phyloP scores from a whole-genome alignment of 2,888 invertebrate species.

The Myathropa florea region DNA sequence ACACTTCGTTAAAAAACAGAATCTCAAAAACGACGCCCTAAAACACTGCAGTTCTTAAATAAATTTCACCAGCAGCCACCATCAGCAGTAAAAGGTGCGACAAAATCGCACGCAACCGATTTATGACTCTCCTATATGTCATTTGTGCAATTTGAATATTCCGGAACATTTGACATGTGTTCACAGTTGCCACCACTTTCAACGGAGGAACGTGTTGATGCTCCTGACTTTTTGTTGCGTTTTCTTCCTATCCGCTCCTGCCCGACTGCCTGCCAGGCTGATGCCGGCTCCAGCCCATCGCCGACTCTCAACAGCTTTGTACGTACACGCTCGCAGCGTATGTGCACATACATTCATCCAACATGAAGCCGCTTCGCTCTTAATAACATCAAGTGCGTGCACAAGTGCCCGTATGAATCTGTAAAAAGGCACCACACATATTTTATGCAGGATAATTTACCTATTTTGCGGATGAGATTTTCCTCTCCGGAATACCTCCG shows the following conservation, averaged over 20 bases:
- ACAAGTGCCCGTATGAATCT: constrained; percentile 68
- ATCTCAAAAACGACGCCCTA: too few relatives aligned
- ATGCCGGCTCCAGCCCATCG: neutral
- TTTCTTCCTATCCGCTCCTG: constrained; percentile 5
- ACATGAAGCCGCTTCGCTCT: constrained; percentile 63
- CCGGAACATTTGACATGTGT: constrained; percentile 33
- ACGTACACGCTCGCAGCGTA: neutral
- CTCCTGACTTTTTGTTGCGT: constrained; percentile 35
- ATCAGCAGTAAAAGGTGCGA: neutral
- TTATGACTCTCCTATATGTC: neutral
- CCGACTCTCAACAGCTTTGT: constrained; percentile 13
- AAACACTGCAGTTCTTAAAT: neutral
- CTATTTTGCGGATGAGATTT: constrained; percentile 68
- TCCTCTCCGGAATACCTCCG: constrained; percentile 61
- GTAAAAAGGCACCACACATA: constrained; percentile 59
- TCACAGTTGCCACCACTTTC: constrained; percentile 56
- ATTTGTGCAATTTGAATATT: constrained; percentile 22
- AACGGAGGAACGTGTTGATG: constrained; percentile 62
- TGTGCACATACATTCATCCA: constrained; percentile 40
- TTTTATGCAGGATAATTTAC: constrained; percentile 66
- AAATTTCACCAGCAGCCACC: neutral
- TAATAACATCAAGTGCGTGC: constrained; percentile 71
- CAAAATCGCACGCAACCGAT: neutral
- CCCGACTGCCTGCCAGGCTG: neutral
- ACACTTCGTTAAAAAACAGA: too few relatives aligned